Conservation (phyloP, 2,888 invertebrate species). For the Conistra vaccinii region DNA sequence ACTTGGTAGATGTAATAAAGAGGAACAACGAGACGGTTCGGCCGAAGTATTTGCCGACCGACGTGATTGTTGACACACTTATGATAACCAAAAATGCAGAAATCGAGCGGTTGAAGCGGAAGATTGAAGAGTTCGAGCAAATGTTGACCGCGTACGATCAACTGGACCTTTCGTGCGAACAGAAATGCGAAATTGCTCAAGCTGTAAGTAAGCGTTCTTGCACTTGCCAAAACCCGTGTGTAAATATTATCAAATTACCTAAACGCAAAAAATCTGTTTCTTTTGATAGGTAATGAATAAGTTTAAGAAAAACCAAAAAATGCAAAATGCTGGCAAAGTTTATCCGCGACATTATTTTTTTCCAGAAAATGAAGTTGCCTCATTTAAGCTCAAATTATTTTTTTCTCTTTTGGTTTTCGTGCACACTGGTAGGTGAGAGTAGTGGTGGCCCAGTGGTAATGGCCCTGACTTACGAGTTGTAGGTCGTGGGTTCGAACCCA, state of each 20-base stretch:
- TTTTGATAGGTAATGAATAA: neutral
- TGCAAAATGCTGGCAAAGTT: neutral
- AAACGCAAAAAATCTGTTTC: neutral
- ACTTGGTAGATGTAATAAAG: slow-evolving; percentile 90
- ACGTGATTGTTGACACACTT: slow-evolving; percentile 85
- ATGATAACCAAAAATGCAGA: slow-evolving; percentile 88
- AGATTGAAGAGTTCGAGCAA: slow-evolving; percentile 87
- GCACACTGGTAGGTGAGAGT: neutral
- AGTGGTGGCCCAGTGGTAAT: too few relatives aligned
- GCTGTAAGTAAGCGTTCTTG: slow-evolving; percentile 76
- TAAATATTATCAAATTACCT: neutral
- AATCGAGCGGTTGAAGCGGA: slow-evolving; percentile 85
- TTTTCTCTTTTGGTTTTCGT: neutral
- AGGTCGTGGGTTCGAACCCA: too few relatives aligned
- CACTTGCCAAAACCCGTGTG: neutral
- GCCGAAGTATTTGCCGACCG: slow-evolving; percentile 84
- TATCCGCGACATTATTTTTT: too few relatives aligned
- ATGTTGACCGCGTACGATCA: slow-evolving; percentile 85
- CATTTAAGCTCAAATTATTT: neutral
- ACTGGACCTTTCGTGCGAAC: slow-evolving; percentile 84
- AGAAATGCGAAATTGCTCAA: slow-evolving; percentile 85
- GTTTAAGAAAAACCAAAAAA: neutral
- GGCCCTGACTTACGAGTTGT: too few relatives aligned
- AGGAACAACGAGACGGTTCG: slow-evolving; percentile 83
- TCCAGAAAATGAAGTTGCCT: too few relatives aligned